These are phyloP conservation scores for Capitulum mitella DNA, from an alignment of 2,888 invertebrate species.

Conservation along the genomic window DNA sequence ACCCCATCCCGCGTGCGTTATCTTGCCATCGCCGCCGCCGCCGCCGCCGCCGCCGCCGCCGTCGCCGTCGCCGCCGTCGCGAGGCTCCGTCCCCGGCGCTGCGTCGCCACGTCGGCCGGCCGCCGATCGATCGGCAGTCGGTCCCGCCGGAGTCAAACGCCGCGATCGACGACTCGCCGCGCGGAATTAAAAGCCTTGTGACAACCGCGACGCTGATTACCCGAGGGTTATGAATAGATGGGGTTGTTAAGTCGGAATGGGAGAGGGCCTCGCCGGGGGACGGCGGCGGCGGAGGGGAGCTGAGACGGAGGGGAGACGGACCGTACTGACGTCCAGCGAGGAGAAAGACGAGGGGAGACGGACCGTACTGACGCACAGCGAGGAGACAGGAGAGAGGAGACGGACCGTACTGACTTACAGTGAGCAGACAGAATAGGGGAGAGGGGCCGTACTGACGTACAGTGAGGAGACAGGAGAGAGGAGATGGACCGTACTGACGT, in stretches of 20 bases:
- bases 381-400: background rate
- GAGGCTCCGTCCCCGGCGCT: background rate
- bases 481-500: background rate
- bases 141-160: conserved; percentile 7
- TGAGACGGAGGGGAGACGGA: background rate
- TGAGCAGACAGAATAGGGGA: background rate
- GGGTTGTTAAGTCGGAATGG: background rate
- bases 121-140: background rate
- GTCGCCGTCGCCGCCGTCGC: background rate
- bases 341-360: background rate
- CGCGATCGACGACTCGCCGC: conserved; percentile 13
- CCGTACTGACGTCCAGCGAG: too few species aligned
- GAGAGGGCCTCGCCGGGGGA: background rate
- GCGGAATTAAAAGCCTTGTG: conserved; percentile 21
- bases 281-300: background rate
- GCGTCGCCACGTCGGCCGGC: background rate
- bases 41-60: background rate
- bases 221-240: conserved; percentile 21
- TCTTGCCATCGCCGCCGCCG: background rate
- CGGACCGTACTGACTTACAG: background rate
- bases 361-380: background rate
- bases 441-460: background rate
- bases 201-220: conserved; percentile 22
- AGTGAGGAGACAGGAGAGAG: background rate
- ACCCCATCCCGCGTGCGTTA: background rate